Conservation (phyloP, 1,140 invertebrate species). For the Chrysopa pallens region DNA sequence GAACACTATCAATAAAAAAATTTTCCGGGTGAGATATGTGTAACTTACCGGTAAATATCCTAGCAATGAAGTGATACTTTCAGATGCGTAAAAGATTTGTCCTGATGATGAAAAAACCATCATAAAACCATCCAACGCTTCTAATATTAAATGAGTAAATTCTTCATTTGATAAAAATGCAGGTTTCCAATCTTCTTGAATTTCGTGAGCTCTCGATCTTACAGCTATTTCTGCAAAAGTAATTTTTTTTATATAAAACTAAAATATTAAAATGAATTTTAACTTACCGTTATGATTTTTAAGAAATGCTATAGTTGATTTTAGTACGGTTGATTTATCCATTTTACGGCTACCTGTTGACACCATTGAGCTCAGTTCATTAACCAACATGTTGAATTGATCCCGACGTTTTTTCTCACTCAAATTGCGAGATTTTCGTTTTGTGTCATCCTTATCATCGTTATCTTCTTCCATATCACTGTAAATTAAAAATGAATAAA, state of each 20-base stretch:
- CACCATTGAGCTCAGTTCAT: conserved; percentile 79
- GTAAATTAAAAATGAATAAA: conserved; percentile 8
- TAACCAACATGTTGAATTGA: conserved; percentile 86
- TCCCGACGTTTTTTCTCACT: conserved; percentile 90
- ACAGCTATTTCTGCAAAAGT: conserved; percentile 56
- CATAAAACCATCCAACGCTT: conserved; percentile 83
- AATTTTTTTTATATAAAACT: conserved; percentile 1
- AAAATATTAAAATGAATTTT: conserved; percentile 2
- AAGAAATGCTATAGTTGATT: conserved; percentile 83
- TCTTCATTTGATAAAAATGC: conserved; percentile 88
- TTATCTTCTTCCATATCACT: conserved; percentile 40
- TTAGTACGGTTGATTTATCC: conserved; percentile 90
- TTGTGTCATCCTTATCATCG: conserved; percentile 48
- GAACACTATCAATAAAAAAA: no score
- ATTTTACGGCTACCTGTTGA: conserved; percentile 72
- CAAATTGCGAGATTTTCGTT: conserved; percentile 74
- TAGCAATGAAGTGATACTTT: conserved; percentile 74
- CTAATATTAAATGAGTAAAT: conserved; percentile 81
- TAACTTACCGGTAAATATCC: conserved; percentile 66
- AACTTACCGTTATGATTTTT: conserved; percentile 78
- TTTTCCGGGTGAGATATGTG: no score
- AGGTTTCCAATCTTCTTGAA: conserved; percentile 90
- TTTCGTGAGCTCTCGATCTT: conserved; percentile 68
- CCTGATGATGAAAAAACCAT: conserved; percentile 76
- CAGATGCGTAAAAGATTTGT: conserved; percentile 72